Evolutionary conservation across 2,797 vertebrate species (phyloP), one percentile per base, ranked within the genome.

Genomic region (Orientallactaga sibirica): DNA sequence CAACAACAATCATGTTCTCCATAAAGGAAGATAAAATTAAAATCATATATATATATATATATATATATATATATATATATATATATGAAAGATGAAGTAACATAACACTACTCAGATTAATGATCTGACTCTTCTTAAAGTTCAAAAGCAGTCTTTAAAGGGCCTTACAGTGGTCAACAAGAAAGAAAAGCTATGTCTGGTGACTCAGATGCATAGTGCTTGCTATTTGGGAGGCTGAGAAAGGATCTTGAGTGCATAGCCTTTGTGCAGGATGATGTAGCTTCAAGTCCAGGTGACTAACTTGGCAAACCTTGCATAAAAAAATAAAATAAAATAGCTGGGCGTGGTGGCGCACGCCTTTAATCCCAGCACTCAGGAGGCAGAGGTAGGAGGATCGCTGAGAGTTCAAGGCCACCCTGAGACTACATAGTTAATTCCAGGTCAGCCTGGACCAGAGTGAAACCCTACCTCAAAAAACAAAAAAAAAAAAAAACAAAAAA

Each of bases 81-180:
- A 37, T 37, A 37, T 37, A 37, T 37, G n/a, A n/a, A 2, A 37
- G 33, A 37, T 66, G 25, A 95, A 81, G 11, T 55, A 92, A 48
- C 19, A 14, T 64, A 58, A 76, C n/a, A 64, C 5, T 71, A 75
- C 71, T 93, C 22, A 77, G 16, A 89, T 66, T 80, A 43, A 78
- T 48, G 33, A 84, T 20, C 52, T 95, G 9, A 90, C 64, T 94
- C 20, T 7, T 58, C 18, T 74, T 58, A 55, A 25, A 92, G 20
- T 52, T 80, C 19, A 86, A 91, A 86, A 86, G 9, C 33, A 62
- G 88, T 86, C 10, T 88, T 92, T 33, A 92, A 78, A 83, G 71
- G 73, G 37, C 6, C 3, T 0, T 62, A 20, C 2, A n/a, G 14
- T 81, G 43, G 27, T n/a, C 10, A 20, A 9, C 12, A 19, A 27